phyloP scores from a whole-genome alignment of 92 coral and sea anemone genomes.

The Hydrozoanthus gracilis region DNA sequence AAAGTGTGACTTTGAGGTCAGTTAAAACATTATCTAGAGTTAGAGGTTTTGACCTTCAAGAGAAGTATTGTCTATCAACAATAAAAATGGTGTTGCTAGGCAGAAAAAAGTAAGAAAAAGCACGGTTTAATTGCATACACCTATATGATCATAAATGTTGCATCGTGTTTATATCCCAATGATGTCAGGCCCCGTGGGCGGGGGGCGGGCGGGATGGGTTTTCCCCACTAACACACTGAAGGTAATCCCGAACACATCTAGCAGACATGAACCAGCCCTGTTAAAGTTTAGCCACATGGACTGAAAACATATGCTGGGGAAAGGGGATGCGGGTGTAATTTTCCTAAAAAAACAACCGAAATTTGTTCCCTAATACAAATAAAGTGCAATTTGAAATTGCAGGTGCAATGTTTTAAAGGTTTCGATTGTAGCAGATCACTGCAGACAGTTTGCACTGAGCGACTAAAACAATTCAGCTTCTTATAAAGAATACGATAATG shows the following conservation, averaged over 20 bases:
- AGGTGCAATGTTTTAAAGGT: constrained; percentile 39
- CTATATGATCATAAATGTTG: constrained; percentile 9
- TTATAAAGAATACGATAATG: constrained; percentile 32
- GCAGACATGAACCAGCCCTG: constrained; percentile 10
- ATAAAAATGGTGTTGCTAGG: neutral
- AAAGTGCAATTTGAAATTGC: constrained; percentile 46
- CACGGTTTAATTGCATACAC: constrained; percentile 18
- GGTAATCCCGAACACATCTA: constrained; percentile 16
- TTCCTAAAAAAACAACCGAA: constrained; percentile 19
- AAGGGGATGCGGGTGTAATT: neutral
- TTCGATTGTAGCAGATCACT: constrained; percentile 39
- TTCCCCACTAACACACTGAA: constrained; percentile 11
- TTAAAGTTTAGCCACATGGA: neutral
- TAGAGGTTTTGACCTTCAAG: constrained; percentile 7
- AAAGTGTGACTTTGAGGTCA: constrained; percentile 53
- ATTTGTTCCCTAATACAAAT: constrained; percentile 22
- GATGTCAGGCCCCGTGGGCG: constrained; percentile 25
- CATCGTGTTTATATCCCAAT: constrained; percentile 15
- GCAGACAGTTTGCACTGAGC: constrained; percentile 38
- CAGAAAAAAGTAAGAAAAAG: too few species aligned
- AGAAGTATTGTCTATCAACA: constrained; percentile 4
- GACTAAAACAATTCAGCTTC: constrained; percentile 31
- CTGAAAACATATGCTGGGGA: neutral
- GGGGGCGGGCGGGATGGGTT: neutral
- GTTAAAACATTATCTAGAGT: constrained; percentile 5